Evolutionary conservation across 2,797 vertebrate species (phyloP).

Genomic region (Loris lydekkerianus): DNA sequence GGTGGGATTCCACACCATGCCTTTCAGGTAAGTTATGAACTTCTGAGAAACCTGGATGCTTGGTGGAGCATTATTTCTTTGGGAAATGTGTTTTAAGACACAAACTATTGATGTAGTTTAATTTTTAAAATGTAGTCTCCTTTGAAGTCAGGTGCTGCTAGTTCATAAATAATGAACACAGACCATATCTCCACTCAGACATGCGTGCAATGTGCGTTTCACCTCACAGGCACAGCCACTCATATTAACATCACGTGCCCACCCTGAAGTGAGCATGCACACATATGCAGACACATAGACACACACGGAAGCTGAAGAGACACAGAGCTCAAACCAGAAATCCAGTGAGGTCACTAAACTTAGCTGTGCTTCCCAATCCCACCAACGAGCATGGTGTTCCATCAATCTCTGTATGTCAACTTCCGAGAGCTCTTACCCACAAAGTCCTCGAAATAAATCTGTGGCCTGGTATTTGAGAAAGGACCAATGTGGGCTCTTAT

Average conservation of each 20-base stretch:
- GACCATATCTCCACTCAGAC: neutral
- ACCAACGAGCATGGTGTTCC: accelerated
- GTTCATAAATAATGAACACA: constrained; percentile 36
- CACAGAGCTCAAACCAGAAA: neutral
- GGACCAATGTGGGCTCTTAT: neutral
- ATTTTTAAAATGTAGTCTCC: constrained; percentile 52
- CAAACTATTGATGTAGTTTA: constrained; percentile 19
- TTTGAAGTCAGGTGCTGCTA: constrained; percentile 4
- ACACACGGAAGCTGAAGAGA: neutral
- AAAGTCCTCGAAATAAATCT: constrained; percentile 53
- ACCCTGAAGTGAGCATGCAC: neutral
- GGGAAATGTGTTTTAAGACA: constrained; percentile 42
- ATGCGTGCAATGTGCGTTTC: accelerated
- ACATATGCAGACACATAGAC: no score
- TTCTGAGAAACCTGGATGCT: constrained; percentile 30
- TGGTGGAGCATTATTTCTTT: constrained; percentile 9
- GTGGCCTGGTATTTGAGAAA: constrained; percentile 51
- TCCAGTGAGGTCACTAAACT: neutral
- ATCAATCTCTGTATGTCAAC: neutral
- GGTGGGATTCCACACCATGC: neutral
- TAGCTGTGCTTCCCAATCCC: neutral
- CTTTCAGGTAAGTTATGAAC: constrained; percentile 31
- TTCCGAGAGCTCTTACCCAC: neutral
- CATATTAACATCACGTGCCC: neutral
- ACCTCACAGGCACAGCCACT: accelerated